Conservation (phyloP, 2,113 vertebrate species). For the Oceanodroma tethys region DNA sequence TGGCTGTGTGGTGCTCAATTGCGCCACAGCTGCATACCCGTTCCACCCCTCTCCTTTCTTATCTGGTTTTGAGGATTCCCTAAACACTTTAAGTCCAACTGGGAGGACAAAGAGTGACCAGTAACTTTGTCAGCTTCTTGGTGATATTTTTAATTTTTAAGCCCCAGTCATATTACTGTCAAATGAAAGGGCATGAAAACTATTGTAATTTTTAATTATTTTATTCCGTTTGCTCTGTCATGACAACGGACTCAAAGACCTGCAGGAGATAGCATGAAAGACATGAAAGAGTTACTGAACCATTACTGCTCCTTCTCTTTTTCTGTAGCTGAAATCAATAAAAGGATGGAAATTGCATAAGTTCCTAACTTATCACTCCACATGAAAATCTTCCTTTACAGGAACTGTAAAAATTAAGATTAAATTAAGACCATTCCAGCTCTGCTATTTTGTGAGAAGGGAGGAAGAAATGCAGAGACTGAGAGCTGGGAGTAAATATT, state of each 20-base stretch:
- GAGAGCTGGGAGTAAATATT: neutral
- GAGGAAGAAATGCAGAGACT: neutral
- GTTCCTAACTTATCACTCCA: neutral
- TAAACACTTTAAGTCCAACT: neutral
- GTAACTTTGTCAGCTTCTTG: neutral
- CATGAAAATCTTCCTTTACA: neutral
- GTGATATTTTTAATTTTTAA: neutral
- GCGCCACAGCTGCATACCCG: neutral
- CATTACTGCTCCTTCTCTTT: neutral
- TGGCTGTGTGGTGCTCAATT: neutral
- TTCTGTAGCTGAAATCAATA: neutral
- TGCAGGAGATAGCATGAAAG: conserved; percentile 16
- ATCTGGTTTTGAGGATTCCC: neutral
- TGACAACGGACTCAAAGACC: neutral
- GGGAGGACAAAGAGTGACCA: neutral
- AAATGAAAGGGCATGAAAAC: neutral
- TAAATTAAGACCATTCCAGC: neutral
- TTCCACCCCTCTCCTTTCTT: neutral
- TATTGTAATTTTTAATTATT: neutral
- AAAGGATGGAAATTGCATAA: neutral
- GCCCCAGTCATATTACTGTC: neutral
- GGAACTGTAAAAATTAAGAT: neutral
- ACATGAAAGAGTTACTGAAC: conserved; percentile 12
- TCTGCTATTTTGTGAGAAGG: neutral
- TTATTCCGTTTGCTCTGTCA: neutral